Evolutionary conservation across 1,140 invertebrate genomes (phyloP), one percentile per base, ranked within the genome.

Genomic region (Probaryconus sp.): DNA sequence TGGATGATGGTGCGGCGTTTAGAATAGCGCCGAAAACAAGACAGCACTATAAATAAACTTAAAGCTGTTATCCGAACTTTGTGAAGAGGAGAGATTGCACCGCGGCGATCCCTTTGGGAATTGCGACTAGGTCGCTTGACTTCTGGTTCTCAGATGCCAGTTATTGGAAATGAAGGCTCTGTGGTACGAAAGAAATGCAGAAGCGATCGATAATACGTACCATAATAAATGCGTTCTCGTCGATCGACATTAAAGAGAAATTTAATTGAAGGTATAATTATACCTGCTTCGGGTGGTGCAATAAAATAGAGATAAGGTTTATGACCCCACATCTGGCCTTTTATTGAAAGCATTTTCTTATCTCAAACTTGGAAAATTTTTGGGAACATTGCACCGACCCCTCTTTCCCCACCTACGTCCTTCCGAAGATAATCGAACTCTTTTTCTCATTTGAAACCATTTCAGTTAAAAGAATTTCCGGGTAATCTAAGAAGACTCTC

Each of bases 201-300:
- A 7, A 13, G 20, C 48, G 63, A 67, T 67, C 63, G 51, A 67
- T 67, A 56, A 56, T 50, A 47, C 40, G 42, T 50, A 48, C 40
- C 47, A 67, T 37, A 38, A 48, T 50, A 47, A 56, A 67, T 50
- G 63, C 40, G 26, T 40, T 56, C 40, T 48, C n/a, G 16, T 14
- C 31, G 33, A 56, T 67, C 16, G 63, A 47, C 43, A 40, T 56
- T 56, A 65, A 55, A 65, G 50, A 65, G n/a, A n/a, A n/a, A n/a
- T n/a, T n/a, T n/a, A n/a, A n/a, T n/a, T n/a, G n/a, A n/a, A n/a
- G n/a, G n/a, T n/a, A n/a, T n/a, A n/a, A n/a, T n/a, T n/a, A n/a
- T n/a, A n/a, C n/a, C n/a, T n/a, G n/a, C n/a, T n/a, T n/a, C n/a
- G n/a, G n/a, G n/a, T n/a, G n/a, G n/a, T n/a, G n/a, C n/a, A n/a